Percentiles rank a stretch among this genome's conserved stretches.
phyloP scores from a whole-genome alignment of 2,797 vertebrate species.

The Cercopithecus petaurista region DNA sequence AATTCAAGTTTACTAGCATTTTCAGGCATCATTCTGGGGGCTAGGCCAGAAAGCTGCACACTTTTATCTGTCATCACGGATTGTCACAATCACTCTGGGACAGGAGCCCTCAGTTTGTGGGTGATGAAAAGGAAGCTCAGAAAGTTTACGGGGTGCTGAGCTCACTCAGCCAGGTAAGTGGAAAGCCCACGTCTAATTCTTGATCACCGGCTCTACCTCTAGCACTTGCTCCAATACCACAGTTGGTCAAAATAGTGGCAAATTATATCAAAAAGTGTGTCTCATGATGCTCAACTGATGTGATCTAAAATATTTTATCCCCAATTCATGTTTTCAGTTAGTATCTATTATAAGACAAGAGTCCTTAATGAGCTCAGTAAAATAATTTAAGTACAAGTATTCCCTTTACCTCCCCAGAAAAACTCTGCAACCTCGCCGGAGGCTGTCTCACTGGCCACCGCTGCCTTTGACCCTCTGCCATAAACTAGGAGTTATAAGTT shows the following conservation, averaged over 20 bases:
- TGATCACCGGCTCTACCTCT: not conserved
- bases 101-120: accelerated
- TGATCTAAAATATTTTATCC: not conserved
- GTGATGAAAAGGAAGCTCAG: not conserved
- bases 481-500: not conserved
- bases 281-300: not conserved
- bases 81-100: not conserved
- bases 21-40: not conserved
- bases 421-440: accelerated
- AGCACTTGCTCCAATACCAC: not conserved
- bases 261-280: not conserved
- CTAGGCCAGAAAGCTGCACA: not conserved
- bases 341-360: not conserved
- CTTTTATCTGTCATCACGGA: not conserved
- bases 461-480: not conserved
- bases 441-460: too few relatives aligned
- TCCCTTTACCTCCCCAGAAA: not conserved
- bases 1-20: not conserved
- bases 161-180: not conserved
- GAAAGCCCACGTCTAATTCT: not conserved
- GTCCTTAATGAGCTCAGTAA: not conserved
- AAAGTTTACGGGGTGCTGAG: not conserved
- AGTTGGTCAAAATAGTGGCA: not conserved
- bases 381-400: not conserved
- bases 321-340: not conserved